Percentiles rank a stretch among this genome's conserved stretches.
Evolutionary conservation across 2,888 invertebrate genomes (phyloP).

Genomic region (Agriopis leucophaearia): DNA sequence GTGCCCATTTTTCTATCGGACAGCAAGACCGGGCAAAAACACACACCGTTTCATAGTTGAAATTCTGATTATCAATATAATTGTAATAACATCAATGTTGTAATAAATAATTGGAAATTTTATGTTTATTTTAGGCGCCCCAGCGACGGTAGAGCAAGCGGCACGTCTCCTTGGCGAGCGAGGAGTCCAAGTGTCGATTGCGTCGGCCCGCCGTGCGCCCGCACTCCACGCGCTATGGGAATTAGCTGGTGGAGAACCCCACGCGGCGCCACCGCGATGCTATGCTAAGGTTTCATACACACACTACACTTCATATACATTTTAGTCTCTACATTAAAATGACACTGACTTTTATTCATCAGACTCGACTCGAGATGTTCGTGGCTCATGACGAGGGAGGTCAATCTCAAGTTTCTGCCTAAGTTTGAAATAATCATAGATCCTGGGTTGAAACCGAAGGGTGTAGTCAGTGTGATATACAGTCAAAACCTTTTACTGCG

Average conservation of each 20-base stretch:
- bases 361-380: too few species aligned
- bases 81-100: too few species aligned
- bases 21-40: too few species aligned
- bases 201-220: conserved; percentile 95
- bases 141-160: conserved; percentile 92
- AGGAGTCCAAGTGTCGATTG: conserved; percentile 94
- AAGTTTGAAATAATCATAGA: too few species aligned
- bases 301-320: too few species aligned
- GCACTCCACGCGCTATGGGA: conserved; percentile 95
- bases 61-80: too few species aligned
- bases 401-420: too few species aligned
- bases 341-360: not conserved
- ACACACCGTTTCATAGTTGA: too few species aligned
- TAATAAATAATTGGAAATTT: not conserved
- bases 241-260: conserved; percentile 95
- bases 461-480: not conserved
- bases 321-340: not conserved
- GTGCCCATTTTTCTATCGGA: too few species aligned
- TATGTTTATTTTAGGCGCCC: conserved; percentile 55
- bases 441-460: too few species aligned
- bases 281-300: conserved; percentile 89
- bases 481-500: too few species aligned
- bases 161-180: conserved; percentile 93
- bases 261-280: conserved; percentile 93
- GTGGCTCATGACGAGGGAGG: too few species aligned